Evolutionary conservation across 2,888 invertebrate genomes (phyloP).

Genomic region (Platycheirus rosarum): DNA sequence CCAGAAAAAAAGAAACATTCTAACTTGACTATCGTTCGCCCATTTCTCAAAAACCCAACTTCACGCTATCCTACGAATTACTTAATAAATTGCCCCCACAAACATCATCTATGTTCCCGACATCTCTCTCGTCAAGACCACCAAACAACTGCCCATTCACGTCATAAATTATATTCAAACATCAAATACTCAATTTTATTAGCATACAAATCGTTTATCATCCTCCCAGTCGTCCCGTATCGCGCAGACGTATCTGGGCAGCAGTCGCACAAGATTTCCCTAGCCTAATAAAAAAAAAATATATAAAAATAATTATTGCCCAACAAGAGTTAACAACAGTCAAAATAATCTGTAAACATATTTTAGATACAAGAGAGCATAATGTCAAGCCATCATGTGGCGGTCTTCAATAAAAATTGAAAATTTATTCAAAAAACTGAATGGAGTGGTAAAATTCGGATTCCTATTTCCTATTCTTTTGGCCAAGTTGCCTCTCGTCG

Average conservation of each 20-base stretch:
- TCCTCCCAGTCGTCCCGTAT: conserved; percentile 55
- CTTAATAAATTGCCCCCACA: conserved; percentile 70
- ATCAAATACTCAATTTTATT: conserved; percentile 74
- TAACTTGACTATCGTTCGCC: conserved; percentile 43
- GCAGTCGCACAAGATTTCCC: conserved; percentile 13
- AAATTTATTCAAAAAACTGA: conserved; percentile 66
- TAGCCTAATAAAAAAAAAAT: no score
- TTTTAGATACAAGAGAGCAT: conserved; percentile 63
- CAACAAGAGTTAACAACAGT: conserved; percentile 74
- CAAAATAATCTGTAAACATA: conserved; percentile 74
- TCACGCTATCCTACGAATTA: conserved; percentile 53
- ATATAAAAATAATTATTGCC: conserved; percentile 70
- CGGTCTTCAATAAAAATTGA: conserved; percentile 60
- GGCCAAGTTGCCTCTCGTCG: neutral
- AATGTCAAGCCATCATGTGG: conserved; percentile 70
- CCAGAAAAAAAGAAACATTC: neutral
- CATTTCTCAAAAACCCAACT: conserved; percentile 65
- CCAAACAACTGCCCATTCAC: conserved; percentile 61
- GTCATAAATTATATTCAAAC: conserved; percentile 73
- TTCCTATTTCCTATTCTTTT: conserved; percentile 38
- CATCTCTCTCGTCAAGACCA: conserved; percentile 54
- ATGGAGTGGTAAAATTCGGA: conserved; percentile 50
- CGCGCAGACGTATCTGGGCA: conserved; percentile 17
- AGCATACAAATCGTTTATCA: conserved; percentile 75
- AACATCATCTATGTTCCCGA: conserved; percentile 40